Percentiles rank a stretch among this genome's conserved stretches.
These are phyloP conservation scores for Synanthedon formicaeformis DNA, from an alignment of 2,888 invertebrate genomes.

Conservation along the genomic window DNA sequence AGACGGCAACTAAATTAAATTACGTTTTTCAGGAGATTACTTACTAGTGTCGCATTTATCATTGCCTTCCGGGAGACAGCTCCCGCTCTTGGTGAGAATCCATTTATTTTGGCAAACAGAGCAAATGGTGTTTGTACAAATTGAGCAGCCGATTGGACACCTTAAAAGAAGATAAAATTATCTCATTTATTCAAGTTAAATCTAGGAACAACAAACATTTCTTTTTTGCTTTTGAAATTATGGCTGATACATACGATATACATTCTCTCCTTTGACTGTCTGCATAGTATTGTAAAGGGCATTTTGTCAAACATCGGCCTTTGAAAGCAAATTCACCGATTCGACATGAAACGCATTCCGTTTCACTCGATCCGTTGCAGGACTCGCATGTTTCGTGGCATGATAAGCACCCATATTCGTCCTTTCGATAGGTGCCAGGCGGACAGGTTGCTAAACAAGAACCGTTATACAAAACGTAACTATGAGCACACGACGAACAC, in stretches of 20 bases:
- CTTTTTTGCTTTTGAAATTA: background rate
- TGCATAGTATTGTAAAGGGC: conserved; percentile 79
- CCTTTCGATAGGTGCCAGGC: conserved; percentile 84
- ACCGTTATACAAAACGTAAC: conserved; percentile 85
- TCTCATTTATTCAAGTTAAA: background rate
- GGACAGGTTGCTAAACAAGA: conserved; percentile 90
- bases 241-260: conserved; percentile 61
- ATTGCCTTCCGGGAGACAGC: conserved; percentile 80
- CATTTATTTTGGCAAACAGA: conserved; percentile 80
- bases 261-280: conserved; percentile 84
- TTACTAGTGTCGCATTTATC: conserved; percentile 81
- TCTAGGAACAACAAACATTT: background rate
- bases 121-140: conserved; percentile 79
- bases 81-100: conserved; percentile 79
- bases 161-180: conserved; percentile 19
- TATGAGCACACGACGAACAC: conserved; percentile 89
- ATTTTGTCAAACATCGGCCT: conserved; percentile 78
- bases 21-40: conserved; percentile 30
- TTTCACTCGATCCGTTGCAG: conserved; percentile 82
- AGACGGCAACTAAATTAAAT: background rate
- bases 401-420: conserved; percentile 84
- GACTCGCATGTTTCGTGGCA: conserved; percentile 86
- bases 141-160: conserved; percentile 83
- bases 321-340: conserved; percentile 78
- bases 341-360: conserved; percentile 84